Evolutionary conservation across 2,797 vertebrate genomes (phyloP).

Genomic region (Myripristis jacobus): DNA sequence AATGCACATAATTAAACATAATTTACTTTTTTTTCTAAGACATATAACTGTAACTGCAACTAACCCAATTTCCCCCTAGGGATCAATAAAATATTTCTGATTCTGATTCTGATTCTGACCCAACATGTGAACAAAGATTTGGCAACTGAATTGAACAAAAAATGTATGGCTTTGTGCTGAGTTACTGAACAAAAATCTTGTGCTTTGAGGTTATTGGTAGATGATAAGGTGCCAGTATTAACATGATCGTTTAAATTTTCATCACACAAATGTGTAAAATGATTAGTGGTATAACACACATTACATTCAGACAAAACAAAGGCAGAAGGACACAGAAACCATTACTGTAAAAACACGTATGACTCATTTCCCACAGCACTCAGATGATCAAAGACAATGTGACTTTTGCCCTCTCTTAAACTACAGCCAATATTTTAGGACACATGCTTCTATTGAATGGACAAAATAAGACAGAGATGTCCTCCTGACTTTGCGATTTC

Average conservation of each 20-base stretch:
- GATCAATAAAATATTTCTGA: no score
- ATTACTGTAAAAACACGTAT: conserved; percentile 32
- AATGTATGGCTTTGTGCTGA: no score
- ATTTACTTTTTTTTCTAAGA: no score
- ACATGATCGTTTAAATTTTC: conserved; percentile 5
- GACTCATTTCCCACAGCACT: conserved; percentile 8
- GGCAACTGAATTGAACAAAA: no score
- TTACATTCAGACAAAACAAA: background rate
- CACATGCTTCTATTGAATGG: conserved; percentile 30
- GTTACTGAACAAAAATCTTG: no score
- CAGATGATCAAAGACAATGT: conserved; percentile 36
- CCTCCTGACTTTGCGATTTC: conserved; percentile 42
- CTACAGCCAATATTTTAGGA: conserved; percentile 4
- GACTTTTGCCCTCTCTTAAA: conserved; percentile 14
- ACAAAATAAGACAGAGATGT: conserved; percentile 41
- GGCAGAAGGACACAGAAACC: conserved; percentile 33
- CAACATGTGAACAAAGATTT: no score
- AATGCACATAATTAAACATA: no score
- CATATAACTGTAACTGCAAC: no score
- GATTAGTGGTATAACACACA: background rate
- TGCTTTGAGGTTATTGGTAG: no score
- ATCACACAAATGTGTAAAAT: background rate
- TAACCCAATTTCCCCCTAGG: no score
- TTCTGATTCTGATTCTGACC: no score
- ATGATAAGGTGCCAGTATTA: conserved; percentile 1